These are phyloP conservation scores for Ophioderma brevispina DNA, from an alignment of 35 echinoderm and acorn worm species.

Conservation along the genomic window DNA sequence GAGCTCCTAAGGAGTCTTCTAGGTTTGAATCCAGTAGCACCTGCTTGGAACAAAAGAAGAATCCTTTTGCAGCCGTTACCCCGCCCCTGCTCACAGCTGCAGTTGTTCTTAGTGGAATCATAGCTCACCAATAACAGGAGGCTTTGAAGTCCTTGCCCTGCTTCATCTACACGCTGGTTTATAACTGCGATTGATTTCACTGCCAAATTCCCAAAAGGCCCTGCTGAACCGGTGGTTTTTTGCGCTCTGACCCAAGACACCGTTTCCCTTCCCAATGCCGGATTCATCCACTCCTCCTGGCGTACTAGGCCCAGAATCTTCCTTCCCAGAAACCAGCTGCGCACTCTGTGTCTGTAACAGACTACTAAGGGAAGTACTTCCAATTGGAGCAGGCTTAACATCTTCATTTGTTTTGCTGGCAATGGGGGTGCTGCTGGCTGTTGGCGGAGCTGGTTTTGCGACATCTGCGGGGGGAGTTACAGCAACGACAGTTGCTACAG, in stretches of 20 bases:
- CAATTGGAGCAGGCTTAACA: background rate
- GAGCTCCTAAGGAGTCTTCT: background rate
- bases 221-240: background rate
- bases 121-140: conserved; percentile 19
- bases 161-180: conserved; percentile 43
- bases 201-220: background rate
- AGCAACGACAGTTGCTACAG: background rate
- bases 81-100: background rate
- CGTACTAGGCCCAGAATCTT: conserved; percentile 1
- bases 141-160: conserved; percentile 4
- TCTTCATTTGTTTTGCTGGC: background rate
- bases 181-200: background rate
- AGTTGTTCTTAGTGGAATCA: conserved; percentile 4
- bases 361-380: background rate
- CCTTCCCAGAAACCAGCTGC: background rate
- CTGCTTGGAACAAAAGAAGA: too few species aligned
- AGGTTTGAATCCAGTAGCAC: background rate
- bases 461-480: background rate
- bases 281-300: background rate
- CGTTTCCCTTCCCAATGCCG: background rate
- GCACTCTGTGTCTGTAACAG: background rate
- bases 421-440: background rate
- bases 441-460: background rate
- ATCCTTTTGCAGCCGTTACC: background rate
- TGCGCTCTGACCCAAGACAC: background rate